Base-by-base conservation (phyloP, 2,113 vertebrate species). In the Smithornis capensis region DNA sequence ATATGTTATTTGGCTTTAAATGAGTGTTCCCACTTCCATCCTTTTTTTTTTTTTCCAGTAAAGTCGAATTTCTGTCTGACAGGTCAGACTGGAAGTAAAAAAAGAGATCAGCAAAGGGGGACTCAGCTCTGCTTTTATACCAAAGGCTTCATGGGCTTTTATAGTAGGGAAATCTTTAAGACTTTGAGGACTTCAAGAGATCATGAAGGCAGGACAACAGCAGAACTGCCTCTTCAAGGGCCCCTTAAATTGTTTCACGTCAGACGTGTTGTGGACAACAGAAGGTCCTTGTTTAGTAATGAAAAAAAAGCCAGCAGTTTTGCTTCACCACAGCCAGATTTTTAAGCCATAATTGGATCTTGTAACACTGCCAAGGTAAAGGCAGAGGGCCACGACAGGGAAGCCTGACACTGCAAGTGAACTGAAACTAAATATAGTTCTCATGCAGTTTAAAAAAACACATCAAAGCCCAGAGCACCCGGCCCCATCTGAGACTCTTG, bases 241-340 rank as follows among this genome's bases (percentile, higher is more conserved):
- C 84, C 91, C 87, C 71, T 74, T 94, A 31, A 95, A 95, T 87
- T 50, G 50, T 87, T 95, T 89, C 75, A 67, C 31, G 25, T 95
- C 83, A 94, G 91, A 78, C 96, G 85, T 94, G 96, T 94, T 93
- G 93, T 79, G 94, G 96, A 95, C 96, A 96, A 97, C 97, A 97
- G 96, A 97, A 97, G 96, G 94, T 95, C 97, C 97, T 98, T 98
- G 97, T 97, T 98, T 97, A 98, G 97, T 94, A 96, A 94, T 77
- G 95, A 97, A 96, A 93, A 96, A 96, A 97, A 96, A 96, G 94
- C 96, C 95, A 96, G 95, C 85, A 94, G 91, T 96, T 97, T 97
- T 96, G 77, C 92, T 96, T 96, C 96, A 96, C 91, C 31, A 31
- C 96, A 92, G 97, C 95, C 96, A 97, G 95, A 96, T 96, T 97